phyloP scores from a whole-genome alignment of 2,888 invertebrate species.

The Acanthosepion pharaonis region DNA sequence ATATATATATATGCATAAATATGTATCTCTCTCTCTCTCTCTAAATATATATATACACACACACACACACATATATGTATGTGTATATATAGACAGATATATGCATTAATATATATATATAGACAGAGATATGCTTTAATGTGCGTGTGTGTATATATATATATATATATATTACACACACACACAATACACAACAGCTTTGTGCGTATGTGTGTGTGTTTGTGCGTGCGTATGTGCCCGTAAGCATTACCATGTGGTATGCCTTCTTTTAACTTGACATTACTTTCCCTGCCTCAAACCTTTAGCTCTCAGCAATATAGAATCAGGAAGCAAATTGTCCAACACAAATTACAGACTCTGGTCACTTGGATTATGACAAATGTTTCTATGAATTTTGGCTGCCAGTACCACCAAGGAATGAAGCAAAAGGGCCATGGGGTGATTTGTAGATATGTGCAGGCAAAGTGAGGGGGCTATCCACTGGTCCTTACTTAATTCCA shows the following conservation, averaged over 20 bases:
- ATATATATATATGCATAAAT: background rate
- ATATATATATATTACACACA: background rate
- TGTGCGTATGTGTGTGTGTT: too few relatives aligned
- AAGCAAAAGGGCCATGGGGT: background rate
- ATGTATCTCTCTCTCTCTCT: too few relatives aligned
- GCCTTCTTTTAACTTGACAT: background rate
- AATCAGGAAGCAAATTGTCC: constrained; percentile 42
- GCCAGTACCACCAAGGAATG: constrained; percentile 6
- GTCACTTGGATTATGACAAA: constrained; percentile 44
- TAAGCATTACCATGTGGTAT: background rate
- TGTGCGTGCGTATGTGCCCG: background rate
- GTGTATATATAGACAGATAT: background rate
- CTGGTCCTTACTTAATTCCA: background rate
- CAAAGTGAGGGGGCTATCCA: background rate
- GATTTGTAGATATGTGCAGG: constrained; percentile 42
- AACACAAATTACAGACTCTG: constrained; percentile 44
- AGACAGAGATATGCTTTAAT: too few relatives aligned
- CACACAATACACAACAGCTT: too few relatives aligned
- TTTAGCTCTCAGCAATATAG: constrained; percentile 12
- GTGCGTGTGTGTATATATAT: background rate
- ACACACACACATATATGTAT: too few relatives aligned
- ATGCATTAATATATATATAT: background rate
- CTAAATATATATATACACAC: too few relatives aligned
- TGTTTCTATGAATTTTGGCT: constrained; percentile 36
- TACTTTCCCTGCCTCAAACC: background rate